Base-by-base conservation (phyloP, 2,888 invertebrate genomes). In the Argyresthia goedartella region DNA sequence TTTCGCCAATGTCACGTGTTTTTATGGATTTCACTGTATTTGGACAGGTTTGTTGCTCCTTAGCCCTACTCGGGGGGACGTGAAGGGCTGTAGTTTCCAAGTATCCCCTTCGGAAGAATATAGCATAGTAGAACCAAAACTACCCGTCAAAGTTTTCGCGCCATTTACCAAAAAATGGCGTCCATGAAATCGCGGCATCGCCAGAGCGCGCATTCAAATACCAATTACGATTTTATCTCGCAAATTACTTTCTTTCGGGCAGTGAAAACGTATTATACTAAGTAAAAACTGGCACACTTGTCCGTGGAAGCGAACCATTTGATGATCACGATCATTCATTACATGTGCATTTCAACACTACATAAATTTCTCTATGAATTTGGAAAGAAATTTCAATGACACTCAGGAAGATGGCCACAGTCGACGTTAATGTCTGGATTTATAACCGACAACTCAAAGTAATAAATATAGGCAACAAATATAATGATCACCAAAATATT, bases 221-320 rank as follows among this genome's bases (percentile, higher is more conserved):
- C 50, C 50, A 50, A 50, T 50, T 50, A 50, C 41, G 50, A 50
- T 50, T 42, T 50, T 50, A 50, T 50, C 50, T 44, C 34, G 44
- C 16, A 35, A 50, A 50, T 50, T 50, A 54, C 55, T 55, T 56
- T 56, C 55, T 49, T 54, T 51, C 41, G 51, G 43, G 25, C 46
- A 52, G 55, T 56, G 56, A 56, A 56, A 54, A 54, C 56, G 42
- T 50, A 42, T 53, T 43, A 25, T 16, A 51, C 11, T 33, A 34
- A 47, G 49, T 39, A 53, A 54, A 51, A 56, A 53, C 39, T 50
- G 56, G 34, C 50, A 50, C 48, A 49, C 47, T 43, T 53, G 44
- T 39, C 34, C 51, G 43, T 13, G 50, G 49, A 50, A 50, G 44
- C 53, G 48, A 10, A n/a, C 9, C 34, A 33, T 25, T 9, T 46